phyloP scores from a whole-genome alignment of 2,797 vertebrate species.

The Eulemur rubriventer region DNA sequence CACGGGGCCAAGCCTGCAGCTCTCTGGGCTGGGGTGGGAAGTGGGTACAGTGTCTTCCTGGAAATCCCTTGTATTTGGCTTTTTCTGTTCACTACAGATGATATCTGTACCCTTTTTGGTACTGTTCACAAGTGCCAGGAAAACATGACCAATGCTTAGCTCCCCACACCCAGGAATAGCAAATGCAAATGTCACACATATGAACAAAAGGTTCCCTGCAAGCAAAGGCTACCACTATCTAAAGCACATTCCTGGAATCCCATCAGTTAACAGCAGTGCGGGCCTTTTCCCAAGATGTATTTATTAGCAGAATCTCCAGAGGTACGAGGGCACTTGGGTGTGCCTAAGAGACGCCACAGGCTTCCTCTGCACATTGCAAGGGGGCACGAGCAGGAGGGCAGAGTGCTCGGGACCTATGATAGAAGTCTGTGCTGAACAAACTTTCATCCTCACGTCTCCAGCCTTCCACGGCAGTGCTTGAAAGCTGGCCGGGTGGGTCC shows the following conservation, averaged over 20 bases:
- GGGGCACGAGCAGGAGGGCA: neutral
- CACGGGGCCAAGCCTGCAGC: neutral
- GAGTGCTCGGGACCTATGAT: rapidly evolving
- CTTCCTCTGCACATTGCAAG: neutral
- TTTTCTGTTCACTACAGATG: neutral
- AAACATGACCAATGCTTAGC: neutral
- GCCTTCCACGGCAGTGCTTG: rapidly evolving
- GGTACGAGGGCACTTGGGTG: rapidly evolving
- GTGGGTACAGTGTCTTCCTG: neutral
- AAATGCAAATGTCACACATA: neutral
- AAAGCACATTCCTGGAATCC: neutral
- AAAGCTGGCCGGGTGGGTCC: rapidly evolving
- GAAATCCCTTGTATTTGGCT: neutral
- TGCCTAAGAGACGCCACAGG: neutral
- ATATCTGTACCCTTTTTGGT: neutral
- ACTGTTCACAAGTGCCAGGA: neutral
- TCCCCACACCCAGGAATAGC: neutral
- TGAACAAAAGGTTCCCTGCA: neutral
- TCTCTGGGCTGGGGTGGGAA: rapidly evolving
- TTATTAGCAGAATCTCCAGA: neutral
- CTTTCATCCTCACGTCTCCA: neutral
- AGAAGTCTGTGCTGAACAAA: neutral
- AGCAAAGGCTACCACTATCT: neutral
- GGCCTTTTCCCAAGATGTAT: neutral
- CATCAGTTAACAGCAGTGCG: neutral